phyloP scores from a whole-genome alignment of 2,888 invertebrate genomes.

The Mythimna loreyi region DNA sequence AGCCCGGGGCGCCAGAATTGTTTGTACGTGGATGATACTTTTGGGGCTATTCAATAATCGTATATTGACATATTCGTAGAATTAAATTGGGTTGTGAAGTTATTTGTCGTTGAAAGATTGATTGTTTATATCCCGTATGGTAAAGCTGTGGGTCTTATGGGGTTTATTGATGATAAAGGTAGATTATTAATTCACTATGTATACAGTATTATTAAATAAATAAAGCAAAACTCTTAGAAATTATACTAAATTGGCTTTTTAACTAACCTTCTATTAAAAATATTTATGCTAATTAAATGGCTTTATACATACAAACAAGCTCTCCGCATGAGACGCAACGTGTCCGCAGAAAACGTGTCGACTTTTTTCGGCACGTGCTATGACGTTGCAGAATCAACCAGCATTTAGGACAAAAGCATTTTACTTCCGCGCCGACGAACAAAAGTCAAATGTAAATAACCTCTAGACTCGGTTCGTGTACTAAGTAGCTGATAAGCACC shows the following conservation, averaged over 20 bases:
- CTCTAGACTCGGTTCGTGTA: slow-evolving; percentile 80
- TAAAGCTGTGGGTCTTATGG: background rate
- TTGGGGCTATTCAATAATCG: slow-evolving; percentile 77
- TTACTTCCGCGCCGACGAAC: slow-evolving; percentile 86
- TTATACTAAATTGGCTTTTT: background rate
- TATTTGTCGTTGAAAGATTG: slow-evolving; percentile 20
- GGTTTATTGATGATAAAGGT: too few relatives aligned
- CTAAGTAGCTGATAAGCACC: slow-evolving; percentile 74
- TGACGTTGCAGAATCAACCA: slow-evolving; percentile 66
- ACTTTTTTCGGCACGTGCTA: slow-evolving; percentile 46
- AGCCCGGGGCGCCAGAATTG: slow-evolving; percentile 81
- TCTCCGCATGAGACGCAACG: background rate
- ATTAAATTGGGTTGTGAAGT: slow-evolving; percentile 40
- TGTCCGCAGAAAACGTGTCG: slow-evolving; percentile 25
- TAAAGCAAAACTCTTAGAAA: too few relatives aligned
- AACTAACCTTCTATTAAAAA: background rate
- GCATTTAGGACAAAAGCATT: slow-evolving; percentile 83
- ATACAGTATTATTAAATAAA: too few relatives aligned
- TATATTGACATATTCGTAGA: slow-evolving; percentile 53
- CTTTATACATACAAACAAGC: background rate
- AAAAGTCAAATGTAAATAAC: slow-evolving; percentile 91
- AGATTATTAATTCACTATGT: too few relatives aligned
- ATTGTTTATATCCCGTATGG: slow-evolving; percentile 16
- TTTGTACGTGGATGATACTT: slow-evolving; percentile 76
- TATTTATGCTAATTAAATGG: background rate